Base-by-base conservation (phyloP, 2,113 vertebrate genomes). In the Bambusicola thoracicus region DNA sequence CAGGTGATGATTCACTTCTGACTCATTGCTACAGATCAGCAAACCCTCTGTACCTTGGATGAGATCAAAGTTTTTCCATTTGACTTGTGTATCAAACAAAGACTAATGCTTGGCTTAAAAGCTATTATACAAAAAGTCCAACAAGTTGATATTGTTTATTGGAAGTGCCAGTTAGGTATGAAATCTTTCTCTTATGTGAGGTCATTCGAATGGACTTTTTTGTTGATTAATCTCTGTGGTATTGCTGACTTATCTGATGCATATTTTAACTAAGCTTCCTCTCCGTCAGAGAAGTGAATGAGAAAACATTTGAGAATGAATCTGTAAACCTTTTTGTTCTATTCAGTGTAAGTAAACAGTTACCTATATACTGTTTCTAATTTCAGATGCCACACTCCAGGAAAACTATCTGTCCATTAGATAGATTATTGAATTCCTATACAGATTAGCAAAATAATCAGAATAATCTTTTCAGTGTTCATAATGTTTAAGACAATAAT, bases 1-100 rank as follows among this genome's bases (percentile, higher is more conserved):
- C 73, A 94, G 85, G 72, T 93, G 85, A 81, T 97, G 95, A 97
- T 85, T 97, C 97, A 97, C 74, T 88, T 80, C 82, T 97, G 97
- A 97, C 89, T 97, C 96, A 97, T 95, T 74, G 86, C 82, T 86
- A 63, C 68, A 77, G 77, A 92, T 96, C 94, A 94, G 93, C 89
- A 81, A 87, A 92, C 90, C 74, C 72, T 94, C 91, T 85, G 77
- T 90, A 92, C 90, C 90, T 92, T 91, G 68, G 93, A 87, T 90
- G 74, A 91, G 70, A 91, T 92, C 61, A 87, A 95, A 93, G 79
- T 76, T 14, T 86, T 75, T 74, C 88, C 34, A 76, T 92, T 95
- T 89, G 80, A 61, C 70, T 94, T 92, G 62, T 62, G 65, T 90
- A 77, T 87, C 40, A 94, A 90, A 13, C 43, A 76, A 88, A 90